phyloP scores from a whole-genome alignment of 2,888 invertebrate species.

The Drosophila barbarae region DNA sequence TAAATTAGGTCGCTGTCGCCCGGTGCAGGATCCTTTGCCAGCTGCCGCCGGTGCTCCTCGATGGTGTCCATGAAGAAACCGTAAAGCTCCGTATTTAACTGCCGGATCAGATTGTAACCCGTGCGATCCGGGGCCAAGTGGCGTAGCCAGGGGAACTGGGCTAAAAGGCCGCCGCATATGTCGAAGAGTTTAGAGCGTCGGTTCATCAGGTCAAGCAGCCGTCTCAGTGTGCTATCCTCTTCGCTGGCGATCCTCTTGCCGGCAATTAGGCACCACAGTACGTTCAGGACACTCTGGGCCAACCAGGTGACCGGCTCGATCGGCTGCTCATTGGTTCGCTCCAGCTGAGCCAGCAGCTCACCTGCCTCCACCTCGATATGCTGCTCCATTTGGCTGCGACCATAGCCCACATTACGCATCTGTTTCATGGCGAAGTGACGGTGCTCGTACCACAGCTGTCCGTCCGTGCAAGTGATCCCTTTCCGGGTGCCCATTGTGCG shows the following conservation, averaged over 20 bases:
- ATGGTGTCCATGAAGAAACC: conserved; percentile 82
- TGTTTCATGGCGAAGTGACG: conserved; percentile 81
- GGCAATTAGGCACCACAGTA: conserved; percentile 84
- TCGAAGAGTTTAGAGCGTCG: conserved; percentile 82
- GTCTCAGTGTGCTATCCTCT: conserved; percentile 78
- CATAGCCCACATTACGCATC: conserved; percentile 82
- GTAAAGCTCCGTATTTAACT: conserved; percentile 82
- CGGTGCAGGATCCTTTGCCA: conserved; percentile 75
- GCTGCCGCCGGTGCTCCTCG: conserved; percentile 80
- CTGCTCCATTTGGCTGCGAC: conserved; percentile 81
- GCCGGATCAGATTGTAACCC: conserved; percentile 83
- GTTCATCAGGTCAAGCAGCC: conserved; percentile 80
- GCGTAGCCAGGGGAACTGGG: conserved; percentile 84
- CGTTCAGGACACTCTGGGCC: conserved; percentile 83
- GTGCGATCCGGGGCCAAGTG: conserved; percentile 82
- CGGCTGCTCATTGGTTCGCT: conserved; percentile 50
- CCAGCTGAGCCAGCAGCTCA: conserved; percentile 77
- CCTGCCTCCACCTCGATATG: conserved; percentile 82
- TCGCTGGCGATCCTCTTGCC: conserved; percentile 80
- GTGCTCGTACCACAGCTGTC: conserved; percentile 82
- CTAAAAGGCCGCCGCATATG: conserved; percentile 82
- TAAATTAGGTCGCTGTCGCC: conserved; percentile 83
- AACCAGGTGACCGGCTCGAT: conserved; percentile 79
- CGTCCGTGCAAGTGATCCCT: conserved; percentile 83
- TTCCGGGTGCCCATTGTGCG: conserved; percentile 83